Percentiles rank a stretch among this genome's conserved stretches.
These are phyloP conservation scores for Girardia tigrina DNA, from an alignment of 2,888 invertebrate species.

Conservation along the genomic window DNA sequence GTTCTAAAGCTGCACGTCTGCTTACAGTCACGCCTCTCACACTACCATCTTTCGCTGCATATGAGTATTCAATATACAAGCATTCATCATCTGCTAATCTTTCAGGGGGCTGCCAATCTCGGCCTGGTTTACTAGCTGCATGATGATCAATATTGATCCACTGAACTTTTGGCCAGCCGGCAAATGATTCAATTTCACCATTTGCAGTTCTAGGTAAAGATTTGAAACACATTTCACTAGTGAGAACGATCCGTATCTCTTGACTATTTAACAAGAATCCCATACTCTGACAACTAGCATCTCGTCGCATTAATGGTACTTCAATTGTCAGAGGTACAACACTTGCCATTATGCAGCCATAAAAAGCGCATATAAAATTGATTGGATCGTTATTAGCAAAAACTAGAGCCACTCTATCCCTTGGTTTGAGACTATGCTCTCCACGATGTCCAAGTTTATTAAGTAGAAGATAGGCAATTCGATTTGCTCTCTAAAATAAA, in stretches of 20 bases:
- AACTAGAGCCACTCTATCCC: conserved; percentile 67
- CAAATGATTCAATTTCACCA: conserved; percentile 36
- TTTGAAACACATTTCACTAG: conserved; percentile 64
- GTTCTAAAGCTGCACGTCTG: conserved; percentile 80
- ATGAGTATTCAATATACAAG: conserved; percentile 69
- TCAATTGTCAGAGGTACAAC: conserved; percentile 96
- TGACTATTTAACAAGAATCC: conserved; percentile 91
- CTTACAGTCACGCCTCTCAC: conserved; percentile 90
- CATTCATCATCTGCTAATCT: conserved; percentile 79
- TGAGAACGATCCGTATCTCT: conserved; percentile 85
- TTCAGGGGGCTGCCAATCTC: conserved; percentile 87
- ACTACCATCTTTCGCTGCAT: conserved; percentile 72
- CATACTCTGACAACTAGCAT: conserved; percentile 90
- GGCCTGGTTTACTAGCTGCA: conserved; percentile 65
- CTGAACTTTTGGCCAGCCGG: conserved; percentile 79
- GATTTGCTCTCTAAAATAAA: conserved; percentile 21
- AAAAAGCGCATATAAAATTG: conserved; percentile 92
- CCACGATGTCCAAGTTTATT: conserved; percentile 77
- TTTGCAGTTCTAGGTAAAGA: background rate
- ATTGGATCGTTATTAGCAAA: conserved; percentile 98
- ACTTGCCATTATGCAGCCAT: conserved; percentile 91
- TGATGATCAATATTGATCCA: conserved; percentile 96
- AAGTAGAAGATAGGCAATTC: conserved; percentile 84
- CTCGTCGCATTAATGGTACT: conserved; percentile 82
- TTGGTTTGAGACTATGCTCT: conserved; percentile 40